Percentiles rank a stretch among this genome's conserved stretches.
Evolutionary conservation across 2,113 vertebrate species (phyloP).

Genomic region (Alligator sinensis): DNA sequence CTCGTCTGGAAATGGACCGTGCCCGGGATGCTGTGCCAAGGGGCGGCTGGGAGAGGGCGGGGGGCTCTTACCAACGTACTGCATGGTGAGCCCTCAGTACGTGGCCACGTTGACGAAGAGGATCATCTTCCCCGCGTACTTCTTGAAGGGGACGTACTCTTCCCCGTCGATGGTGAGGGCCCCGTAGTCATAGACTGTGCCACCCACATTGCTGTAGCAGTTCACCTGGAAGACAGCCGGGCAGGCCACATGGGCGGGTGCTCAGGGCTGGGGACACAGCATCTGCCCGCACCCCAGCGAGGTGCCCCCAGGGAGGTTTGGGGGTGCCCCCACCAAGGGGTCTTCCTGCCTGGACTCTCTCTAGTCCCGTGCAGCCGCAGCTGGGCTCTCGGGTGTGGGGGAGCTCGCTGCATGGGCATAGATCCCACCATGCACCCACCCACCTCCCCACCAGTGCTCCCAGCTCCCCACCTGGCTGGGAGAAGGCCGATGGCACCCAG

Average conservation of each 20-base stretch:
- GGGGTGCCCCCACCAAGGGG: background rate
- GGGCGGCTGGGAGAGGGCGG: too few species aligned
- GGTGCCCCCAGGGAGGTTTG: background rate
- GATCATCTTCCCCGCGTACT: constrained; percentile 85
- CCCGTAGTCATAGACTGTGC: constrained; percentile 85
- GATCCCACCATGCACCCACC: background rate
- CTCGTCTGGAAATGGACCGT: too few species aligned
- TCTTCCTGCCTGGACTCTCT: background rate
- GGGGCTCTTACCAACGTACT: constrained; percentile 89
- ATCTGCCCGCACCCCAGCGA: background rate
- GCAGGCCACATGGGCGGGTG: background rate
- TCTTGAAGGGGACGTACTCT: constrained; percentile 82
- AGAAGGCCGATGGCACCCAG: background rate
- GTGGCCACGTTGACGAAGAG: constrained; percentile 95
- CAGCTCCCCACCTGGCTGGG: background rate
- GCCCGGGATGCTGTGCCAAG: too few species aligned
- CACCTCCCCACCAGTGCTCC: background rate
- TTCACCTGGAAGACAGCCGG: constrained; percentile 72
- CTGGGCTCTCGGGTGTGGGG: background rate
- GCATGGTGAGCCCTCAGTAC: constrained; percentile 91
- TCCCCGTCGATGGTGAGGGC: constrained; percentile 84
- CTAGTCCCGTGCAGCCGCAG: background rate
- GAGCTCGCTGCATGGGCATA: background rate
- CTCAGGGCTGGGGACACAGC: background rate
- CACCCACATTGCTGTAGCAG: constrained; percentile 78